A percentile compares a stretch with the other conserved stretches of the same genome.
phyloP scores from a whole-genome alignment of 2,888 invertebrate species.

The Tetheella fluctuosa region DNA sequence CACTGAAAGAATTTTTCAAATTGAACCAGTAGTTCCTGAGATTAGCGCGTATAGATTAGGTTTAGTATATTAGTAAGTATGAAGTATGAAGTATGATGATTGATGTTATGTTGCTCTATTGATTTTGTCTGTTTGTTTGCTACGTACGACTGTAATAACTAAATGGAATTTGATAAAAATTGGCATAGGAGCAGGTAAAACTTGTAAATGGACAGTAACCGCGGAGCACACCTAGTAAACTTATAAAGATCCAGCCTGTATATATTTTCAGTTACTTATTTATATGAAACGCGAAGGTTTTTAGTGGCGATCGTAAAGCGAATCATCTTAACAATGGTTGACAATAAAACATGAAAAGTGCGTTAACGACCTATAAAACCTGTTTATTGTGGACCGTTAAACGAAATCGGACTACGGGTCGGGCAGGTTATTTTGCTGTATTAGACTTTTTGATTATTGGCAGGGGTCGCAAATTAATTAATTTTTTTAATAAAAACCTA shows the following conservation, averaged over 20 bases:
- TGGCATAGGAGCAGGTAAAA: too few relatives aligned
- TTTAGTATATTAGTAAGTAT: too few relatives aligned
- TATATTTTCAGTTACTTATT: conserved; percentile 56
- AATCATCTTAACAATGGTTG: conserved; percentile 72
- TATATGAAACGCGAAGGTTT: conserved; percentile 64
- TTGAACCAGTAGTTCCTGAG: too few relatives aligned
- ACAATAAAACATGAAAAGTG: conserved; percentile 80
- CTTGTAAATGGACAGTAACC: too few relatives aligned
- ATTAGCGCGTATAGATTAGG: too few relatives aligned
- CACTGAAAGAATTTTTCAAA: too few relatives aligned
- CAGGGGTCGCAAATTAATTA: not conserved
- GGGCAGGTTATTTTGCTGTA: conserved; percentile 35
- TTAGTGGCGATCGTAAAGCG: conserved; percentile 68
- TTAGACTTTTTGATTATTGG: conserved; percentile 12
- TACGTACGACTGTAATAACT: too few relatives aligned
- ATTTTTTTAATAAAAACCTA: not conserved
- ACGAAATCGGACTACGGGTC: conserved; percentile 54
- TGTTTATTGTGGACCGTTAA: conserved; percentile 73
- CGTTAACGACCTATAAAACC: conserved; percentile 78
- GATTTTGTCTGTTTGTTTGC: too few relatives aligned
- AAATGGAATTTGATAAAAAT: too few relatives aligned
- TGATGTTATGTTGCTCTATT: too few relatives aligned
- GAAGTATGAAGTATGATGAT: too few relatives aligned
- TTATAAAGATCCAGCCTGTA: conserved; percentile 43
- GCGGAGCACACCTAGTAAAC: not conserved